A percentile compares a stretch with the other conserved stretches of the same genome.
phyloP scores from a whole-genome alignment of 1,140 invertebrate genomes.

The Chrysoperla carnea region DNA sequence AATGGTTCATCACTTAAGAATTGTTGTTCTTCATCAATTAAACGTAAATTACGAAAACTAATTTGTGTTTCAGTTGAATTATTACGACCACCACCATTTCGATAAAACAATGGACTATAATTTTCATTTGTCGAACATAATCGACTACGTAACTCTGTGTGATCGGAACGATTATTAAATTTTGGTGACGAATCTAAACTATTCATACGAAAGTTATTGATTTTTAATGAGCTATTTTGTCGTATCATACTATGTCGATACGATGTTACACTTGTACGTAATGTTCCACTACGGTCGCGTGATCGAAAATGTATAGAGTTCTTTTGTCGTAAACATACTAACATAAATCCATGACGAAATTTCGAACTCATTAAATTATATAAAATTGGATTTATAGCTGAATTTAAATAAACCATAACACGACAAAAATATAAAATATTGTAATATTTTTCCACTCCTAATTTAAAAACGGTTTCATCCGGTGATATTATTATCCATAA shows the following conservation, averaged over 20 bases:
- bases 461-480: conserved; percentile 31
- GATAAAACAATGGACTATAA: too few species aligned
- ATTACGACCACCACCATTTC: too few species aligned
- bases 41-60: too few species aligned
- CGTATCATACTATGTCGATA: conserved; percentile 26
- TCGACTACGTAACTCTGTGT: too few species aligned
- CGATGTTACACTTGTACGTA: conserved; percentile 30
- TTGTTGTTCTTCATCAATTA: too few species aligned
- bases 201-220: too few species aligned
- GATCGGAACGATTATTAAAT: too few species aligned
- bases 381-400: conserved; percentile 64
- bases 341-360: conserved; percentile 56
- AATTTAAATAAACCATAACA: conserved; percentile 75
- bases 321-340: conserved; percentile 35
- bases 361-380: conserved; percentile 77
- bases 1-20: too few species aligned
- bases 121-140: too few species aligned
- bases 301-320: conserved; percentile 16
- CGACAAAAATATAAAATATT: conserved; percentile 64
- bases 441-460: conserved; percentile 56
- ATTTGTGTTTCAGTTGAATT: too few species aligned
- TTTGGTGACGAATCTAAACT: too few species aligned
- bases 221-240: conserved; percentile 3
- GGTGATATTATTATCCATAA: conserved; percentile 58
- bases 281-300: conserved; percentile 19